Conservation (phyloP, 2,113 vertebrate genomes). For the Cottus gobio region DNA sequence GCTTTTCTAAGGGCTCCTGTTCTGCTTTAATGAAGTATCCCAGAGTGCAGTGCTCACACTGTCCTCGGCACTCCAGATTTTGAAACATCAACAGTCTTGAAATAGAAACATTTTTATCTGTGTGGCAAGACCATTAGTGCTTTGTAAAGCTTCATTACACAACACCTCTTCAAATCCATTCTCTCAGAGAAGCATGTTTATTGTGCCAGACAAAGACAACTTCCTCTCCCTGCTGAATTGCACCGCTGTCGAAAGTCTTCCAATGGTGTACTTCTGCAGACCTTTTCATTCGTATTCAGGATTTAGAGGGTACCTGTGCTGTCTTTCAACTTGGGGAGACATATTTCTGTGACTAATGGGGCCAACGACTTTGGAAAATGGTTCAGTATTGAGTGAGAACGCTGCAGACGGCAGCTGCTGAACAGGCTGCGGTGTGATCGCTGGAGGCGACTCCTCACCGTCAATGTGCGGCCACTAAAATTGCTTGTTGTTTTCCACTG, state of each 20-base stretch:
- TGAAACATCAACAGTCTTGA: conserved; percentile 57
- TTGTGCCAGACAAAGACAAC: conserved; percentile 6
- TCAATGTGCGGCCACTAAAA: neutral
- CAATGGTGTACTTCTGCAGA: neutral
- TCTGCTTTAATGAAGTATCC: conserved; percentile 41
- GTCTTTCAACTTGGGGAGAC: neutral
- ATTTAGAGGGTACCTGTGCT: neutral
- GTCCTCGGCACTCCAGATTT: conserved; percentile 45
- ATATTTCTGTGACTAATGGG: neutral
- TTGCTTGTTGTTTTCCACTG: neutral
- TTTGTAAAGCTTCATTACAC: conserved; percentile 60
- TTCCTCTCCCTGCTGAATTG: conserved; percentile 25
- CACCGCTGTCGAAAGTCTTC: conserved; percentile 25
- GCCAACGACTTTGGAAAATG: neutral
- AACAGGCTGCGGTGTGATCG: neutral
- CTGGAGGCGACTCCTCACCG: neutral
- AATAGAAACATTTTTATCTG: conserved; percentile 57
- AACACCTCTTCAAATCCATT: conserved; percentile 23
- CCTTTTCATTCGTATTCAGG: neutral
- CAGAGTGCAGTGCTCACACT: conserved; percentile 26
- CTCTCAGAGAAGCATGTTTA: conserved; percentile 43
- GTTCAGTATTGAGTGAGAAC: neutral
- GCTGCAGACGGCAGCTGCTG: neutral
- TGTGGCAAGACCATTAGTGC: conserved; percentile 44
- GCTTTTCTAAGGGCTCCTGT: neutral